Percentiles rank a stretch among this genome's conserved stretches.
phyloP scores from a whole-genome alignment of 2,113 vertebrate genomes.

The Pseudois nayaur region DNA sequence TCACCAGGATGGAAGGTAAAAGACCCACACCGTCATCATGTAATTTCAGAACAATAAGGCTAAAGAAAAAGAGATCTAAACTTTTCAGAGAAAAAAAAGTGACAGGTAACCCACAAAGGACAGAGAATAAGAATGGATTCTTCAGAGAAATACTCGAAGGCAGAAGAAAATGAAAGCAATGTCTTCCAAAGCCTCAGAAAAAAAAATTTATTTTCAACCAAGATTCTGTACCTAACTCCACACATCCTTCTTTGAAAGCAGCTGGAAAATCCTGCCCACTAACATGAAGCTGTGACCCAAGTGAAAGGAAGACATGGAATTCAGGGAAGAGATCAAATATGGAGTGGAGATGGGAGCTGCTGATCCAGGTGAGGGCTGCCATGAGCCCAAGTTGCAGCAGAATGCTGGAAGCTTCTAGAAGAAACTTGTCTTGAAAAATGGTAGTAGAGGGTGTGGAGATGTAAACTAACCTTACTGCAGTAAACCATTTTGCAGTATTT shows the following conservation, averaged over 20 bases:
- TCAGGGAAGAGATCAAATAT: background rate
- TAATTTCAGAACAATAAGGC: background rate
- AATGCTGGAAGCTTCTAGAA: background rate
- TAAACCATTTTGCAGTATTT: background rate
- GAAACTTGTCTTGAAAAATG: background rate
- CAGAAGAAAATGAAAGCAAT: background rate
- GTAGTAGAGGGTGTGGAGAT: background rate
- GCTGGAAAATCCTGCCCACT: background rate
- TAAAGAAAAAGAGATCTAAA: background rate
- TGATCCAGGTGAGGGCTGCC: background rate
- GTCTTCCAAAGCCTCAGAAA: background rate
- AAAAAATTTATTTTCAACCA: background rate
- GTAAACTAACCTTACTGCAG: background rate
- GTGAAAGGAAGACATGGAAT: background rate
- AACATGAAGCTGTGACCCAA: background rate
- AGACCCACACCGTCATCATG: background rate
- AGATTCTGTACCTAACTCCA: background rate
- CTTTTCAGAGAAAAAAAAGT: background rate
- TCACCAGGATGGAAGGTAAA: background rate
- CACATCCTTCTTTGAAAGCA: background rate
- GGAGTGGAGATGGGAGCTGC: background rate
- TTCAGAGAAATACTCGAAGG: background rate
- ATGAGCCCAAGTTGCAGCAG: rapidly evolving
- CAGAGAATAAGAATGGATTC: background rate
- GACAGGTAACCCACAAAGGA: background rate